Conservation (phyloP, 37 sponge, comb jelly and placozoan species). For the Chondrilla cf. caribensis region DNA sequence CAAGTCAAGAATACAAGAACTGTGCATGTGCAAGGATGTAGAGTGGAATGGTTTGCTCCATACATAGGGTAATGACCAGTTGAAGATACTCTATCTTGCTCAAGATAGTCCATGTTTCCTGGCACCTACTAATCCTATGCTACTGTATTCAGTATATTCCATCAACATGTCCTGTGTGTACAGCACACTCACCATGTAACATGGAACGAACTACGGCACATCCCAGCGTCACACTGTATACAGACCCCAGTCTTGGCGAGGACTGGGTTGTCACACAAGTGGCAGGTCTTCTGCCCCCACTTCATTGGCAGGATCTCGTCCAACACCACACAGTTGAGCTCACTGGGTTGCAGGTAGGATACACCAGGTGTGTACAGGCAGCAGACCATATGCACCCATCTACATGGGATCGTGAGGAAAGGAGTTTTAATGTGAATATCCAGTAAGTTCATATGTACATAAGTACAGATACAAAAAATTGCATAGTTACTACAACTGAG, state of each 20-base stretch:
- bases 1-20: no score
- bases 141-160: no score
- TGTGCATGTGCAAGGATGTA: no score
- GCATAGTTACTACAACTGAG: no score
- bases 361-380: slow-evolving; percentile 76
- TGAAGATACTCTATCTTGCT: no score
- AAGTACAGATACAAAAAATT: no score
- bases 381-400: slow-evolving; percentile 92
- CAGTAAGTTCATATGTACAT: neutral
- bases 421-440: neutral
- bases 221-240: slow-evolving; percentile 87
- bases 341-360: slow-evolving; percentile 57
- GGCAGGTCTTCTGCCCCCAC: slow-evolving; percentile 75
- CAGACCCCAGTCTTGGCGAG: slow-evolving; percentile 69
- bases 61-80: no score
- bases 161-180: no score
- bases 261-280: slow-evolving; percentile 63
- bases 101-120: no score
- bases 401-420: slow-evolving; percentile 8
- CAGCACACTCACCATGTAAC: slow-evolving; percentile 86
- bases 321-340: slow-evolving; percentile 65
- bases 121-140: no score
- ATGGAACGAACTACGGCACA: slow-evolving; percentile 83
- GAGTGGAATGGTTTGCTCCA: no score
- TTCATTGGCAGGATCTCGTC: slow-evolving; percentile 51